Evolutionary conservation across 2,797 vertebrate genomes (phyloP), one percentile per base, ranked within the genome.

Genomic region (Podarcis lilfordi): DNA sequence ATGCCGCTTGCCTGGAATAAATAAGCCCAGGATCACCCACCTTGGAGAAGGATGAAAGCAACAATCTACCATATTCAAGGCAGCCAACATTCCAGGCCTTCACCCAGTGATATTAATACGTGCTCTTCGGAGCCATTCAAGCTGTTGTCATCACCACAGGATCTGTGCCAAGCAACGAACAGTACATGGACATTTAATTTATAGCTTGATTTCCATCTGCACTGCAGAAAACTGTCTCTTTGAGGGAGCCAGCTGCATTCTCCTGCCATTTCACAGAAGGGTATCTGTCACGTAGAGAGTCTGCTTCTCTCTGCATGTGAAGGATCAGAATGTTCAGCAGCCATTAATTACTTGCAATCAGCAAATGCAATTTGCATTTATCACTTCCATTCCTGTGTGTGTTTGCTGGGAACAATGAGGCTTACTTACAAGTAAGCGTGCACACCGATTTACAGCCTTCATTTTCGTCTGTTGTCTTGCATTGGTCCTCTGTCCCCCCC

Each of bases 301-400:
- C 59, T 37, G n/a, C 27, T 85, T 61, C 32, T 32, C 32, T 32
- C 32, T 4, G 21, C 8, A 7, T 79, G 74, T 37, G 61, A 91
- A 83, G 35, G 75, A 90, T 87, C 59, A 88, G 55, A 86, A 88
- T 74, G 83, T 61, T 91, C 85, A 86, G 76, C 81, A 84, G 35
- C 55, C 76, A 68, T 90, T 88, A 82, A 90, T 72, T 80, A 91
- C 89, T 86, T 4, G 40, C 72, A 88, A 43, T 35, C 91, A 90
- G 85, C 72, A 92, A 91, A 88, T 1, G 11, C 40, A 81, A 68
- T 79, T 82, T 77, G 61, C 66, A 85, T 32, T 45, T 86, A 82
- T 84, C 75, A 64, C 84, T 87, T 91, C 83, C 87, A 37, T 50
- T 86, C 45, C 17, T 80, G 76, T 84, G 80, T 21, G n/a, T 35